Conservation (phyloP, 2,797 vertebrate genomes). For the Epinephelus awoara region DNA sequence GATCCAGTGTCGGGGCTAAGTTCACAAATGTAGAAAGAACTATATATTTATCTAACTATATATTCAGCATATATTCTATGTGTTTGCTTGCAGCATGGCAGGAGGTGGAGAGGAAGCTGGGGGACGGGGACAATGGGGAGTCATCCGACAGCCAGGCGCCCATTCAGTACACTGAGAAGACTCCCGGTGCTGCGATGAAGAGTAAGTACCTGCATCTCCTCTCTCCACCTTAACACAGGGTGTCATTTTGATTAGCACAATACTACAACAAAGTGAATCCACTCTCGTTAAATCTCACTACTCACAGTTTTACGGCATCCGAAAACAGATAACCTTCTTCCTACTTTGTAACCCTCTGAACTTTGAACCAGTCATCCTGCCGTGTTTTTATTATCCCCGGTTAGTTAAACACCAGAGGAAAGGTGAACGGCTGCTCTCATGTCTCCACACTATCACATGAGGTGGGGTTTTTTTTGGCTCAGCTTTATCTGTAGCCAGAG, state of each 20-base stretch:
- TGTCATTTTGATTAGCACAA: too few relatives aligned
- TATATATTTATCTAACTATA: too few relatives aligned
- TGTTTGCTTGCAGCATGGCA: conserved; percentile 90
- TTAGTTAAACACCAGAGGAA: neutral
- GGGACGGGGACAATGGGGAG: conserved; percentile 63
- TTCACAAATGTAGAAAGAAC: conserved; percentile 3
- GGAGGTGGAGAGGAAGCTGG: conserved; percentile 93
- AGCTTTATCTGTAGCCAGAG: conserved; percentile 22
- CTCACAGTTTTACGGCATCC: conserved; percentile 15
- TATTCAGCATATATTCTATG: neutral
- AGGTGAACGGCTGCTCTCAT: conserved; percentile 8
- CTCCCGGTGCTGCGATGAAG: conserved; percentile 88
- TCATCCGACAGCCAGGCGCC: conserved; percentile 76
- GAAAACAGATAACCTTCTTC: neutral
- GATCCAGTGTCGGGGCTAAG: neutral
- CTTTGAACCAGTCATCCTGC: conserved; percentile 40
- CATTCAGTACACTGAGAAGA: conserved; percentile 93
- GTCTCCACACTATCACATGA: neutral
- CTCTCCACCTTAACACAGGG: neutral
- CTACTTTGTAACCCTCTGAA: conserved; percentile 11
- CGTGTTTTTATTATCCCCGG: conserved; percentile 1
- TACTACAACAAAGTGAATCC: neutral
- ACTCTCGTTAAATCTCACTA: neutral
- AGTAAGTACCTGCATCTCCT: conserved; percentile 81
- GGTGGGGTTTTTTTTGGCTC: neutral